Percentiles rank a stretch among this genome's conserved stretches.
These are phyloP conservation scores for Venustaconcha ellipsiformis DNA, from an alignment of 1,140 invertebrate genomes.

Conservation along the genomic window DNA sequence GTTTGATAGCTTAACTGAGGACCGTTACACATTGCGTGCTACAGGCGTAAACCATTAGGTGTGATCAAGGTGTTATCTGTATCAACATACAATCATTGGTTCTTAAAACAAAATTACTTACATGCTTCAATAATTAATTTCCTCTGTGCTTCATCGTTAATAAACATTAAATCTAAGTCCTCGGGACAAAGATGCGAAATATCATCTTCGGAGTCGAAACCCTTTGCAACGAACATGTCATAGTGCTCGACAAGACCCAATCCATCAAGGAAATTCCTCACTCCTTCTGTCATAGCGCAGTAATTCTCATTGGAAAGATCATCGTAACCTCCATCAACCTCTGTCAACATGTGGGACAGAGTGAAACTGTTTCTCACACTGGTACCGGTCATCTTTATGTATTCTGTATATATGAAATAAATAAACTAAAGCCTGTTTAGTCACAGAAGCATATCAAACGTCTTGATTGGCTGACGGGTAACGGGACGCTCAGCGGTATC, in stretches of 20 bases:
- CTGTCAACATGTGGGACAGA: too few relatives aligned
- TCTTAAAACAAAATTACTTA: constrained; percentile 17
- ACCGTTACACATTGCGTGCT: too few relatives aligned
- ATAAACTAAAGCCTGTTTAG: background rate
- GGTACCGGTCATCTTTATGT: constrained; percentile 5
- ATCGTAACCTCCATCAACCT: too few relatives aligned
- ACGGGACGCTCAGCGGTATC: constrained; percentile 30
- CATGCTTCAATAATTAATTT: constrained; percentile 43
- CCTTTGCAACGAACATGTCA: constrained; percentile 58
- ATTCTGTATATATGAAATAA: background rate
- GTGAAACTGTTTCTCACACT: background rate
- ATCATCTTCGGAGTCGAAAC: constrained; percentile 58
- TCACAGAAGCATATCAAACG: background rate
- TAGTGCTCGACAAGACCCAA: constrained; percentile 53
- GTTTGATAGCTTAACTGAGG: too few relatives aligned
- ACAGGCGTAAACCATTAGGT: too few relatives aligned
- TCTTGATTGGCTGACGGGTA: constrained; percentile 26
- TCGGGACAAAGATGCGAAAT: constrained; percentile 40
- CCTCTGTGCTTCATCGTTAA: constrained; percentile 42
- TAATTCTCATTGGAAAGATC: constrained; percentile 19
- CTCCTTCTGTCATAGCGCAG: constrained; percentile 43
- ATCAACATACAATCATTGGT: too few relatives aligned
- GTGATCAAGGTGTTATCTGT: too few relatives aligned
- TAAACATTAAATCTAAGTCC: constrained; percentile 53
- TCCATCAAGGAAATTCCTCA: constrained; percentile 48